A percentile compares a stretch with the other conserved stretches of the same genome.
Evolutionary conservation across 2,888 invertebrate genomes (phyloP).

Genomic region (Eremobia ochroleuca): DNA sequence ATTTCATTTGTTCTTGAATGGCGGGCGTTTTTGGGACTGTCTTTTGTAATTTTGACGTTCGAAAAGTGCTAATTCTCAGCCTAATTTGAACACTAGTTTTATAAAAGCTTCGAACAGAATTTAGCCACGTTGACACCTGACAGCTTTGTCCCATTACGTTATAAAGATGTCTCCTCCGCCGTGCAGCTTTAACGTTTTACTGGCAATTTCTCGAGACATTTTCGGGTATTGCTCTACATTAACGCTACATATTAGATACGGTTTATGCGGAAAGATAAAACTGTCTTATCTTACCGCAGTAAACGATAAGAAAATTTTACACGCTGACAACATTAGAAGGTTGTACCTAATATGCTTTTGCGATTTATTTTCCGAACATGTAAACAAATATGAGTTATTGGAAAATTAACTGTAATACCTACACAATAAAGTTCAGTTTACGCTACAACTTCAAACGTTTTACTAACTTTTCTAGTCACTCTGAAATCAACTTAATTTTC

Average conservation of each 20-base stretch:
- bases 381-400: not conserved
- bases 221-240: slow-evolving; percentile 30
- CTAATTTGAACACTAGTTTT: not conserved
- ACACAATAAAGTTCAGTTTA: too few species aligned
- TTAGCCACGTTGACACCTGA: not conserved
- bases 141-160: not conserved
- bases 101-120: not conserved
- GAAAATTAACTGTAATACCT: too few species aligned
- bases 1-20: too few species aligned
- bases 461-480: too few species aligned
- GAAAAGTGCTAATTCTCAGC: too few species aligned
- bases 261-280: slow-evolving; percentile 56
- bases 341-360: not conserved
- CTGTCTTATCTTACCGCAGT: slow-evolving; percentile 49
- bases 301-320: slow-evolving; percentile 48
- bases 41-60: too few species aligned
- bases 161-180: not conserved
- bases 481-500: too few species aligned
- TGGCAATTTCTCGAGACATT: slow-evolving; percentile 15
- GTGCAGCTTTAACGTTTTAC: slow-evolving; percentile 14
- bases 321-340: not conserved
- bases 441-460: too few species aligned
- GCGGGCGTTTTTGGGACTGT: too few species aligned
- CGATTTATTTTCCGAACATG: not conserved
- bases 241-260: slow-evolving; percentile 44